Percentiles rank a stretch among this genome's conserved stretches.
Evolutionary conservation across 2,797 vertebrate genomes (phyloP).

Genomic region (Setipinna tenuifilis): DNA sequence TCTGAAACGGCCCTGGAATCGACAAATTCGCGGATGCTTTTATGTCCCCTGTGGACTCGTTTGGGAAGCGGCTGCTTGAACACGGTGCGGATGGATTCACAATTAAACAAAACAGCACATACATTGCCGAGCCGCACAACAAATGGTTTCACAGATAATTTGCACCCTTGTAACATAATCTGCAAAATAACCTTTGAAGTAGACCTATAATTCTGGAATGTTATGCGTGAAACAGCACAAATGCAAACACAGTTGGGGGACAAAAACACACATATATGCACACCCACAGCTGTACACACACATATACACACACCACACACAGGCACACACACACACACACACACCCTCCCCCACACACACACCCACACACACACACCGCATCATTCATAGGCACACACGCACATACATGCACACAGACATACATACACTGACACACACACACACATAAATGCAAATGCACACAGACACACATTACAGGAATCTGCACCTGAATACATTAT

Average conservation of each 20-base stretch:
- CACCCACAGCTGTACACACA: background rate
- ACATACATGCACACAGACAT: too few species aligned
- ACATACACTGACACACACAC: too few species aligned
- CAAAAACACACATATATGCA: background rate
- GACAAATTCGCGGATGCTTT: slow-evolving; percentile 66
- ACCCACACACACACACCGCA: too few species aligned
- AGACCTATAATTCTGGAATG: slow-evolving; percentile 44
- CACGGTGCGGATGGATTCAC: slow-evolving; percentile 69
- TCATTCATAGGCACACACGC: too few species aligned
- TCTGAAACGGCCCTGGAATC: slow-evolving; percentile 63
- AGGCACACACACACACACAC: background rate
- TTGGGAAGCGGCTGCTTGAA: slow-evolving; percentile 66
- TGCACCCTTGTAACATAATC: slow-evolving; percentile 64
- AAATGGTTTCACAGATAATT: slow-evolving; percentile 69
- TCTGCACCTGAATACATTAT: slow-evolving; percentile 70
- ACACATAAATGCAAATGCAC: too few species aligned
- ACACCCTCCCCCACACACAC: too few species aligned
- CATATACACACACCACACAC: background rate
- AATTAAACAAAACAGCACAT: slow-evolving; percentile 75
- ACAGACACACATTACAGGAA: too few species aligned
- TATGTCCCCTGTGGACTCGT: slow-evolving; percentile 68
- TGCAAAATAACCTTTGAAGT: slow-evolving; percentile 61
- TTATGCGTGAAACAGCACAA: slow-evolving; percentile 40
- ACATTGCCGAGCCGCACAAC: slow-evolving; percentile 66
- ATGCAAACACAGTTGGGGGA: slow-evolving; percentile 38